Percentiles rank a stretch among this genome's conserved stretches.
Evolutionary conservation across 30 jellyfish, hydroid and myxozoan species (phyloP).

Genomic region (Hydractinia symbiolongicarpus): DNA sequence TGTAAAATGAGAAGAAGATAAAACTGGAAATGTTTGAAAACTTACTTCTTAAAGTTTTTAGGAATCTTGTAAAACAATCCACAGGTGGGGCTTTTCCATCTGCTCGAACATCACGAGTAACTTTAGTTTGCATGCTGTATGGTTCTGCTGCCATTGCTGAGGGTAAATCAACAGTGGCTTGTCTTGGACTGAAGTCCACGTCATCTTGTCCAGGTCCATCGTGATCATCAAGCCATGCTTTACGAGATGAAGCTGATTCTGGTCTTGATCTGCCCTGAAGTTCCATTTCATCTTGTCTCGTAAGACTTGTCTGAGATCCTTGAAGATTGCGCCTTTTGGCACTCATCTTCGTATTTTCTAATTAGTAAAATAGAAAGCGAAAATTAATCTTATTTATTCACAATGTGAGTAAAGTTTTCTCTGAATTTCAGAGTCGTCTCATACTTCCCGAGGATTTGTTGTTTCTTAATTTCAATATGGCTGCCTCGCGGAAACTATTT

Average conservation of each 20-base stretch:
- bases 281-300: slow-evolving; percentile 76
- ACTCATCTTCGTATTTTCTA: slow-evolving; percentile 41
- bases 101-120: slow-evolving; percentile 90
- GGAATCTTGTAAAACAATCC: slow-evolving; percentile 68
- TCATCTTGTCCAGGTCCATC: slow-evolving; percentile 97
- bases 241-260: slow-evolving; percentile 22
- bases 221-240: slow-evolving; percentile 84
- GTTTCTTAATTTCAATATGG: slow-evolving; percentile 21
- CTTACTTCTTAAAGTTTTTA: slow-evolving; percentile 80
- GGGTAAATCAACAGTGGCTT: slow-evolving; percentile 88
- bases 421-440: slow-evolving; percentile 23
- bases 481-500: slow-evolving; percentile 4
- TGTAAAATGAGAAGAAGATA: neutral
- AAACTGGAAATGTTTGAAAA: neutral
- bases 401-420: slow-evolving; percentile 22
- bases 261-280: slow-evolving; percentile 74
- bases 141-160: slow-evolving; percentile 99
- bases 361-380: slow-evolving; percentile 12
- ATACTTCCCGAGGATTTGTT: neutral
- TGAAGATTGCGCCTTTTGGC: slow-evolving; percentile 74
- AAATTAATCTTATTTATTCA: neutral
- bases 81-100: slow-evolving; percentile 81
- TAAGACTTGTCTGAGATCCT: slow-evolving; percentile 87
- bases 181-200: slow-evolving; percentile 90
- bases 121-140: slow-evolving; percentile 78